phyloP scores from a whole-genome alignment of 1,140 invertebrate genomes.

The Lordiphosa mommai region DNA sequence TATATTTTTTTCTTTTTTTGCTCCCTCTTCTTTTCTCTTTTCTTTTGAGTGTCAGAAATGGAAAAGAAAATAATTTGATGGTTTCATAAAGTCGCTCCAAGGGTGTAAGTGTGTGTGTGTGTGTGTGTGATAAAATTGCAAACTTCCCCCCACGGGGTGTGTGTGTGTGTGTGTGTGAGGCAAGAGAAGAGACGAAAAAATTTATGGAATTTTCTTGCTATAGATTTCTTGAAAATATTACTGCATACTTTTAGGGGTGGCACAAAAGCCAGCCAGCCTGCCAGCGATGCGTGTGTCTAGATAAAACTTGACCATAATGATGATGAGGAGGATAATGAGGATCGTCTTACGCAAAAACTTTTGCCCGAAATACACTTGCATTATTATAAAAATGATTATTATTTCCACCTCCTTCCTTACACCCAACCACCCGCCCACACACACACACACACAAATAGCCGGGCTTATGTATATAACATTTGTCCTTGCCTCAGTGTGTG shows the following conservation, averaged over 20 bases:
- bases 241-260: conserved; percentile 49
- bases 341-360: conserved; percentile 37
- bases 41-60: conserved; percentile 79
- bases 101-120: conserved; percentile 23
- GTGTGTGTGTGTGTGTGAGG: conserved; percentile 24
- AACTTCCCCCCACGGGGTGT: conserved; percentile 44
- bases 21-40: conserved; percentile 22
- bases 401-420: conserved; percentile 34
- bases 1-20: conserved; percentile 53
- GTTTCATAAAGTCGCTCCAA: conserved; percentile 74
- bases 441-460: conserved; percentile 23
- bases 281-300: conserved; percentile 23
- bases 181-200: conserved; percentile 45
- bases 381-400: conserved; percentile 78
- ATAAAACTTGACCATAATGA: conserved; percentile 40
- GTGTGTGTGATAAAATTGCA: conserved; percentile 69
- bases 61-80: conserved; percentile 79
- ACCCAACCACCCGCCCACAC: conserved; percentile 7
- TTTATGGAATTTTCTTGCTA: conserved; percentile 64
- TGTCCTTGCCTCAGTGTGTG: conserved; percentile 59
- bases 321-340: conserved; percentile 37
- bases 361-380: conserved; percentile 60
- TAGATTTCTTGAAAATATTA: conserved; percentile 66
- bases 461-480: conserved; percentile 43
- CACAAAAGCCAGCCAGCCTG: no score